Evolutionary conservation across 2,888 invertebrate genomes (phyloP).

Genomic region (Microchrysa polita): DNA sequence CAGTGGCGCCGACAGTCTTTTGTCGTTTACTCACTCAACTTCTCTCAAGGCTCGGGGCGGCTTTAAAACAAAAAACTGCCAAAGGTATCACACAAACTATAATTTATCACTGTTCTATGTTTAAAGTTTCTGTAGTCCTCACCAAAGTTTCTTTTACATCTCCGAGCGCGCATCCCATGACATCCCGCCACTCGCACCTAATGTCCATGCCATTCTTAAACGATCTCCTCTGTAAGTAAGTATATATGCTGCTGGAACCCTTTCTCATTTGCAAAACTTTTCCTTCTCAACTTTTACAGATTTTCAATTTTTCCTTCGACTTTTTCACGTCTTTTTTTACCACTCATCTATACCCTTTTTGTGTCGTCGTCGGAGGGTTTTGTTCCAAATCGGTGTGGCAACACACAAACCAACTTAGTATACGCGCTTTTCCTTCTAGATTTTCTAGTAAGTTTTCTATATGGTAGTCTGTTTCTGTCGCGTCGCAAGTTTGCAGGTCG

Average conservation of each 20-base stretch:
- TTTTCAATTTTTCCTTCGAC: slow-evolving; percentile 42
- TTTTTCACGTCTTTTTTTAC: slow-evolving; percentile 31
- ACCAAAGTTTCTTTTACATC: too few relatives aligned
- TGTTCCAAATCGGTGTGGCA: neutral
- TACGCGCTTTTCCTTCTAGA: slow-evolving; percentile 33
- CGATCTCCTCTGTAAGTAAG: too few relatives aligned
- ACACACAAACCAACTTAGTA: too few relatives aligned
- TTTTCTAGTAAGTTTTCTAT: slow-evolving; percentile 19
- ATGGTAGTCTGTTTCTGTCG: slow-evolving; percentile 34
- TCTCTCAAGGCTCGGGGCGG: slow-evolving; percentile 31
- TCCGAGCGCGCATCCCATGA: slow-evolving; percentile 40
- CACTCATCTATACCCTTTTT: slow-evolving; percentile 21
- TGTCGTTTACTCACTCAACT: slow-evolving; percentile 5
- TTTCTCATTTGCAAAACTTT: slow-evolving; percentile 47
- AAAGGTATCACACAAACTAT: slow-evolving; percentile 56
- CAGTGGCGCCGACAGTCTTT: slow-evolving; percentile 54
- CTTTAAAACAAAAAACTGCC: slow-evolving; percentile 55
- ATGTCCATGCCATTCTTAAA: slow-evolving; percentile 53
- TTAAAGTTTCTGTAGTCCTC: slow-evolving; percentile 51
- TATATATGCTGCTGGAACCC: slow-evolving; percentile 44
- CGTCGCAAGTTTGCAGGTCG: slow-evolving; percentile 30
- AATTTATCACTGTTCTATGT: slow-evolving; percentile 55
- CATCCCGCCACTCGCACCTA: too few relatives aligned
- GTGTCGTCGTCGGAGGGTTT: slow-evolving; percentile 1
- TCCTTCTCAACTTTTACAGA: slow-evolving; percentile 43